Evolutionary conservation across 2,888 invertebrate genomes (phyloP), one percentile per base, ranked within the genome.

Genomic region (Lathronympha strigana): DNA sequence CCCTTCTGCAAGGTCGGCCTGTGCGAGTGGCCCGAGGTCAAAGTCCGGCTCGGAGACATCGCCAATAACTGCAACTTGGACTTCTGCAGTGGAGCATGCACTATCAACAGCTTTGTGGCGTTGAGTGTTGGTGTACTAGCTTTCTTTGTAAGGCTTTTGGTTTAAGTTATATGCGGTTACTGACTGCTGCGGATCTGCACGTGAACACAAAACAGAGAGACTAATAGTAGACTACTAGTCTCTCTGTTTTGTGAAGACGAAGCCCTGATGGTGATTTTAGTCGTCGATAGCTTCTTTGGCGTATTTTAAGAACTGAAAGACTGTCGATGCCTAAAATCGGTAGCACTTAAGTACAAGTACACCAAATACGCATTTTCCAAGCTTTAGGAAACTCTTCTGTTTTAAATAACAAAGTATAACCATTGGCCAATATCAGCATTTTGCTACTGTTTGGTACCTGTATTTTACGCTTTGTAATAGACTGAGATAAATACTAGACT

Each of bases 1-100:
- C 93, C 94, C 0, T 95, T 94, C 60, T 97, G 97, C 78, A 91
- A 94, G 8, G 95, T 95, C 0, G 97, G 96, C 0, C 93, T 97
- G 0, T 97, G 97, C 85, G 94, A 95, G 70, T 96, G 96, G 96
- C 93, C 93, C 0, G 93, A 93, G 21, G 88, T 97, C 6, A 93
- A 94, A 74, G 88, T 92, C 15, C 93, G 93, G 66, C 94, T 94
- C 68, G 90, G 92, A 2, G 81, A 89, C 0, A 77, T 94, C 1
- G 91, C 93, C 2, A 87, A 93, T 21, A 88, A 88, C 15, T 95
- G 95, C 74, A 91, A 93, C 71, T 71, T 93, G 8, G 86, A 93
- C 31, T 93, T 93, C 71, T 95, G 95, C 74, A 91, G 88, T 53
- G 78, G 78, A 11, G 88, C 83, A 1, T 77, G 71, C 0, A 70